Evolutionary conservation across 2,113 vertebrate species (phyloP).

Genomic region (Calypte anna): DNA sequence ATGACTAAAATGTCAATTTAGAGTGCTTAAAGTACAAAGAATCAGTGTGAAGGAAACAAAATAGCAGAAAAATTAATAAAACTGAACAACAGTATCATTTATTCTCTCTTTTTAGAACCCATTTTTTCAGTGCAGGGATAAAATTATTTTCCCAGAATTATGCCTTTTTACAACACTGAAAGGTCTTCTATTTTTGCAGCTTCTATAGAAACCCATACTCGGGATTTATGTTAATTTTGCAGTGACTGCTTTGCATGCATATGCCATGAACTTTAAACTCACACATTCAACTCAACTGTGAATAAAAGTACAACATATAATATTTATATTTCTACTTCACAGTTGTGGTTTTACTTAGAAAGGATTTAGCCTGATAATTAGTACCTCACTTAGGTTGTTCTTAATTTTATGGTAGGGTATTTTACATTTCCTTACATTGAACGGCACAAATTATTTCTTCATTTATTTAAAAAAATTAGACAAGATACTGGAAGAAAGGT

Average conservation of each 20-base stretch:
- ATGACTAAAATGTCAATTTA: background rate
- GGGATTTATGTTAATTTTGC: background rate
- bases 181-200: background rate
- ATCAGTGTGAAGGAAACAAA: background rate
- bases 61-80: background rate
- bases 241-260: background rate
- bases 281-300: background rate
- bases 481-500: background rate
- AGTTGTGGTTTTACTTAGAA: background rate
- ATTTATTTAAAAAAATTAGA: background rate
- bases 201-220: background rate
- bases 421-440: background rate
- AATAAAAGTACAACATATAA: background rate
- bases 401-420: background rate
- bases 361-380: background rate
- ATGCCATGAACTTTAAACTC: background rate
- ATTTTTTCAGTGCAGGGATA: background rate
- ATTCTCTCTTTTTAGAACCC: background rate
- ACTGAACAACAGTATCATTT: background rate
- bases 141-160: conserved; percentile 10
- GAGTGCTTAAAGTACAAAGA: background rate
- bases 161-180: background rate
- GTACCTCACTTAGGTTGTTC: background rate
- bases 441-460: background rate
- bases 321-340: background rate